Conservation (phyloP, 2,113 vertebrate genomes). For the Thomomys bottae region DNA sequence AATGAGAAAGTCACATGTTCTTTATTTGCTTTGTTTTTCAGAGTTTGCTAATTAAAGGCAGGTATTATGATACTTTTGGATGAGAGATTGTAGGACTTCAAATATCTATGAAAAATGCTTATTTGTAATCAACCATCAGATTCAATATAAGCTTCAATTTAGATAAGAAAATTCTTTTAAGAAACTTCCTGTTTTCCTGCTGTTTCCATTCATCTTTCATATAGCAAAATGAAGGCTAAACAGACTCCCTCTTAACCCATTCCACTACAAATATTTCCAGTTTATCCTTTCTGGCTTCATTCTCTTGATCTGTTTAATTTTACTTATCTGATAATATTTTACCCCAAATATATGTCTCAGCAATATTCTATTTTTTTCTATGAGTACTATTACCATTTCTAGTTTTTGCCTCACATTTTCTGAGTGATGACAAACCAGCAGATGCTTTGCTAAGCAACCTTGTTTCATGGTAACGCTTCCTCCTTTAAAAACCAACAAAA, state of each 20-base stretch:
- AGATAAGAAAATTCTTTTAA: neutral
- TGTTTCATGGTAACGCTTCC: neutral
- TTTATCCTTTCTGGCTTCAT: neutral
- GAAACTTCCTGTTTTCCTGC: neutral
- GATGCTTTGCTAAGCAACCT: neutral
- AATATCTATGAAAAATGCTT: neutral
- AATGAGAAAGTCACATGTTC: neutral
- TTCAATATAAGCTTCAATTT: neutral
- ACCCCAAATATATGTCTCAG: neutral
- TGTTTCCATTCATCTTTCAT: neutral
- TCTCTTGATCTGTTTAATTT: neutral
- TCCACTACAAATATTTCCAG: neutral
- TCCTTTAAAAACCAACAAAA: neutral
- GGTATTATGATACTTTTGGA: neutral
- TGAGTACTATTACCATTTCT: neutral
- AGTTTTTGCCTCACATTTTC: neutral
- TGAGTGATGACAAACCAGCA: neutral
- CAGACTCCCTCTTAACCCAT: fast-evolving
- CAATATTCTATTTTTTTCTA: neutral
- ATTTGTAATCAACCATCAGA: neutral
- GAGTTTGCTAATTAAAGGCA: neutral
- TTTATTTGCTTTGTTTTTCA: constrained; percentile 14
- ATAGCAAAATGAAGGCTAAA: neutral
- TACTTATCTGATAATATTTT: neutral
- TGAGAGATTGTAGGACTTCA: neutral